Evolutionary conservation across 1,140 invertebrate species (phyloP).

Genomic region (Solenopsis invicta): DNA sequence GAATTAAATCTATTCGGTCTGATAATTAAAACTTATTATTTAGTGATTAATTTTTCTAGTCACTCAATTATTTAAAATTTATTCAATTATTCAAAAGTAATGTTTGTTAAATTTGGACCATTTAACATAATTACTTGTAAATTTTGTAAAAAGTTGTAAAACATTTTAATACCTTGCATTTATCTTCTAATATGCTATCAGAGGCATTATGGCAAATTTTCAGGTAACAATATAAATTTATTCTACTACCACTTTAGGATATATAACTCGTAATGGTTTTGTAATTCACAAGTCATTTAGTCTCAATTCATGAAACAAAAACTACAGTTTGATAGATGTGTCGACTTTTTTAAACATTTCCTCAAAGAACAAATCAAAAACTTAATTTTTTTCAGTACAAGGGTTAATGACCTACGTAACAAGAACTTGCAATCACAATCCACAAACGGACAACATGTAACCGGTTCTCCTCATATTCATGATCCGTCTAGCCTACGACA

Average conservation of each 20-base stretch:
- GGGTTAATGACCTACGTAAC: conserved; percentile 82
- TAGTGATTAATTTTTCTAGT: background rate
- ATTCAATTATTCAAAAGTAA: background rate
- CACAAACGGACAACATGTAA: conserved; percentile 54
- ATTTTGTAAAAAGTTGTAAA: background rate
- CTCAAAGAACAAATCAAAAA: background rate
- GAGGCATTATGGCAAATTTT: conserved; percentile 86
- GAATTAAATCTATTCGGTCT: background rate
- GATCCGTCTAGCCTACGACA: conserved; percentile 80
- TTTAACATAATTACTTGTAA: background rate
- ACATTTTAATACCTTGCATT: background rate
- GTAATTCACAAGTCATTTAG: background rate
- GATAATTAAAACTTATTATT: background rate
- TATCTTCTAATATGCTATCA: conserved; percentile 67
- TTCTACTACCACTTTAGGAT: conserved; percentile 6
- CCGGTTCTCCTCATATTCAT: conserved; percentile 81
- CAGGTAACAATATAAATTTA: conserved; percentile 81
- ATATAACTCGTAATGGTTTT: background rate
- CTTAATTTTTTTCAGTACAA: conserved; percentile 79
- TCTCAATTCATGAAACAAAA: background rate
- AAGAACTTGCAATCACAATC: conserved; percentile 73
- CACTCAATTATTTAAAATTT: background rate
- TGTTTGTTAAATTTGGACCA: background rate
- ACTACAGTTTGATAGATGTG: background rate
- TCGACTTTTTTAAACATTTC: background rate